A percentile compares a stretch with the other conserved stretches of the same genome.
Evolutionary conservation across 2,888 invertebrate species (phyloP).

Genomic region (Micoletzkya japonica): DNA sequence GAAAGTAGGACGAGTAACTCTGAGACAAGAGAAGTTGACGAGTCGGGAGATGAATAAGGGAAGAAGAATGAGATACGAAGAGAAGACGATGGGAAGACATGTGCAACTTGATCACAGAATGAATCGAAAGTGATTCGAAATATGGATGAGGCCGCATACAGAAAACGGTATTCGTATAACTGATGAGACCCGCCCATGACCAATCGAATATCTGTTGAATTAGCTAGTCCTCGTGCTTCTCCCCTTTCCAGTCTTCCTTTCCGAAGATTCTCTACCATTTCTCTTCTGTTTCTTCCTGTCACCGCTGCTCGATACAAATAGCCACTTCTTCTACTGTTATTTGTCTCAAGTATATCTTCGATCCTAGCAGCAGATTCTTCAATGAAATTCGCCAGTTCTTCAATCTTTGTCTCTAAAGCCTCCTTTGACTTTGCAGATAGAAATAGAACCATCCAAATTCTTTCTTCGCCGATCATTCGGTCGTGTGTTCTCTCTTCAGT

Average conservation of each 20-base stretch:
- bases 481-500: not conserved
- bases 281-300: slow-evolving; percentile 32
- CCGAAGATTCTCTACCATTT: slow-evolving; percentile 33
- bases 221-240: too few relatives aligned
- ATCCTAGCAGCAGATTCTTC: slow-evolving; percentile 29
- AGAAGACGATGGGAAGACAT: not conserved
- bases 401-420: slow-evolving; percentile 34
- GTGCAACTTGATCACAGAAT: not conserved
- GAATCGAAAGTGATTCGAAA: slow-evolving; percentile 7
- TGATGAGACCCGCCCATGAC: too few relatives aligned
- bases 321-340: slow-evolving; percentile 36
- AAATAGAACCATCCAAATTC: slow-evolving; percentile 34
- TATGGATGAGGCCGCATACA: not conserved
- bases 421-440: slow-evolving; percentile 42
- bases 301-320: slow-evolving; percentile 38
- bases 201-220: too few relatives aligned
- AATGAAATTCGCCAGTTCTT: slow-evolving; percentile 35
- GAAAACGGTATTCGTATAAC: slow-evolving; percentile 3
- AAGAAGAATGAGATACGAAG: slow-evolving; percentile 3
- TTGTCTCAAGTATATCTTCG: slow-evolving; percentile 40
- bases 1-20: not conserved
- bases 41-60: not conserved
- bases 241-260: too few relatives aligned
- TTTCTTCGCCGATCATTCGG: slow-evolving; percentile 7
- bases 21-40: too few relatives aligned